phyloP scores from a whole-genome alignment of 2,113 vertebrate species.

The Lanius ludovicianus region DNA sequence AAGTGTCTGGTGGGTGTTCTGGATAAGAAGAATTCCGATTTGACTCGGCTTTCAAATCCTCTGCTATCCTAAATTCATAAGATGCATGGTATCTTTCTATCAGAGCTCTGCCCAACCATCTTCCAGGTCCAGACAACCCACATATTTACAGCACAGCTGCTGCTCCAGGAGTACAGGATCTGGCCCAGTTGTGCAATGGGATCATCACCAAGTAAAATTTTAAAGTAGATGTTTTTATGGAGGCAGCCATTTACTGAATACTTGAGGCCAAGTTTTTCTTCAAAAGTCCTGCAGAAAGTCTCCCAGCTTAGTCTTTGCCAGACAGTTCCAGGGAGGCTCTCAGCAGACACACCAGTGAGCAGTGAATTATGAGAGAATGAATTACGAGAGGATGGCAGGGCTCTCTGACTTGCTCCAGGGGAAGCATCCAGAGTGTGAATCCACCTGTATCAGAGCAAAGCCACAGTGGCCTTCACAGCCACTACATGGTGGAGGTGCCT shows the following conservation, averaged over 20 bases:
- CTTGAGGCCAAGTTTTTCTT: neutral
- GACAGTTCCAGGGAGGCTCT: neutral
- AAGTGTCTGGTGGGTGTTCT: neutral
- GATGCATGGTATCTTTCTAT: neutral
- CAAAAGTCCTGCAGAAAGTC: neutral
- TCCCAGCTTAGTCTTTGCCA: neutral
- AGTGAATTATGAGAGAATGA: neutral
- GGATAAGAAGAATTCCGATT: neutral
- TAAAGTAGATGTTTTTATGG: neutral
- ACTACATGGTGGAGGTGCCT: neutral
- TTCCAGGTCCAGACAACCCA: neutral
- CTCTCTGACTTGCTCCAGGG: neutral
- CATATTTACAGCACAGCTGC: neutral
- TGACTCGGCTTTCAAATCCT: neutral
- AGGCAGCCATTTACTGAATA: neutral
- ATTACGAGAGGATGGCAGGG: neutral
- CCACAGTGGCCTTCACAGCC: neutral
- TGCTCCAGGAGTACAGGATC: neutral
- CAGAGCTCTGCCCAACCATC: neutral
- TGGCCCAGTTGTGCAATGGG: neutral
- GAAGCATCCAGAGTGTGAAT: neutral
- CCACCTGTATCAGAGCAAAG: neutral
- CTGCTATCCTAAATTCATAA: neutral
- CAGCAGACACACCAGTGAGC: neutral
- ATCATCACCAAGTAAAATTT: neutral